Evolutionary conservation across 2,888 invertebrate species (phyloP), one percentile per base, ranked within the genome.

Genomic region (Imbricaverruca yamaguchii): DNA sequence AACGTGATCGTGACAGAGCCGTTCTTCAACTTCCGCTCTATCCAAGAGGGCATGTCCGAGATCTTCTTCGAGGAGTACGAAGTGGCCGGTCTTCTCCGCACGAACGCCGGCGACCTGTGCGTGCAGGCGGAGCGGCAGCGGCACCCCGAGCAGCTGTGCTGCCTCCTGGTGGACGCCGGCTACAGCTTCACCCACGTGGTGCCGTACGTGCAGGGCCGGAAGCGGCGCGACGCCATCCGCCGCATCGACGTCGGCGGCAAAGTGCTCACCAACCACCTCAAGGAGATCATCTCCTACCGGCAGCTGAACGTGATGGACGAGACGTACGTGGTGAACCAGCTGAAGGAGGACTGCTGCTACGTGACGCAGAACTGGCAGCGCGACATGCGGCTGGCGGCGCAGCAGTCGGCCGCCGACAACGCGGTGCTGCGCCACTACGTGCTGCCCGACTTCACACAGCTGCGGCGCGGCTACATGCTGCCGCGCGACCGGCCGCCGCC

Each of bases 281-380:
- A 99, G 87, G 99, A 99, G 88, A 91, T 98, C 23, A 92, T 98
- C 84, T 98, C 98, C 0, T 99, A 99, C 87, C 90, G 83, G 65
- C 98, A 98, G 86, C 88, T 98, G 78, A 96, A 99, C 89, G 97
- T 99, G 0, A 96, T 98, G 96, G 98, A 98, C 87, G 99, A 99
- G 88, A 97, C 97, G 0, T 97, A 94, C 88, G 97, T 99, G 0
- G 96, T 99, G 80, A 99, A 99, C 80, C 83, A 83, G 65, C 83
- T 83, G 0, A 99, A 99, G 87, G 99, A 99, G 88, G 98, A 99
- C 87, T 92, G 94, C 0, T 98, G 98, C 87, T 99, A 92, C 89
- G 96, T 98, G 0, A 93, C 97, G 0, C 89, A 91, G 84, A 90
- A 98, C 86, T 96, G 97, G 85, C 91, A 91, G 85, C 88, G 89